Conservation (phyloP, 2,888 invertebrate species). For the Drosophila robusta region DNA sequence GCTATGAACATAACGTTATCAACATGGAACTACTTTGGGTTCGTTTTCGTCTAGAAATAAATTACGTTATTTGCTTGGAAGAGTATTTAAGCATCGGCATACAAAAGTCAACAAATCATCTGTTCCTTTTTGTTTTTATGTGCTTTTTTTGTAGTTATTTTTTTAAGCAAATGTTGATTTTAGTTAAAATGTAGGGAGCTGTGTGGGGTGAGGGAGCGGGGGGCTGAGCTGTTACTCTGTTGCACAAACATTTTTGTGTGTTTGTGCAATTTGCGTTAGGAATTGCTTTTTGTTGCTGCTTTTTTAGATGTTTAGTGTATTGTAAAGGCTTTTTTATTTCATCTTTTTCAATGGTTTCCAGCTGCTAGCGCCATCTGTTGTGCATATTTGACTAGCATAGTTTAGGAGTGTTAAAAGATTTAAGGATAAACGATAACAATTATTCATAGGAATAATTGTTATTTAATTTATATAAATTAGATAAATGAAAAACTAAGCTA, state of each 20-base stretch:
- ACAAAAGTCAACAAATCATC: neutral
- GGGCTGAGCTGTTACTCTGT: conserved; percentile 17
- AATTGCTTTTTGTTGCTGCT: conserved; percentile 13
- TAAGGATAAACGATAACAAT: too few relatives aligned
- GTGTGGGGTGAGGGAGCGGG: neutral
- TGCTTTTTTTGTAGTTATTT: conserved; percentile 7
- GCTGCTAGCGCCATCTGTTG: conserved; percentile 21
- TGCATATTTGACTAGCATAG: neutral
- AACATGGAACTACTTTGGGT: too few relatives aligned
- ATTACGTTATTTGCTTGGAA: neutral
- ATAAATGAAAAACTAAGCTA: too few relatives aligned
- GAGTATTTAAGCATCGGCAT: neutral
- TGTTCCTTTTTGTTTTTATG: neutral
- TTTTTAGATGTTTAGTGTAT: conserved; percentile 18
- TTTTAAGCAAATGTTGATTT: conserved; percentile 53
- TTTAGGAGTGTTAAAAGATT: too few relatives aligned
- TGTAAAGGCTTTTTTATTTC: conserved; percentile 32
- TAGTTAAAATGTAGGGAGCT: conserved; percentile 43
- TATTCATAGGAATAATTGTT: too few relatives aligned
- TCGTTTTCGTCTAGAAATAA: too few relatives aligned
- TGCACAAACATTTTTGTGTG: conserved; percentile 52
- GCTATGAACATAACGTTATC: too few relatives aligned
- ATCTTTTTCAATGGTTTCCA: neutral
- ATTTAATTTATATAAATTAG: too few relatives aligned
- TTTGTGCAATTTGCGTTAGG: conserved; percentile 25